Base-by-base conservation (phyloP, 2,888 invertebrate genomes). In the Periphyllus acericola region DNA sequence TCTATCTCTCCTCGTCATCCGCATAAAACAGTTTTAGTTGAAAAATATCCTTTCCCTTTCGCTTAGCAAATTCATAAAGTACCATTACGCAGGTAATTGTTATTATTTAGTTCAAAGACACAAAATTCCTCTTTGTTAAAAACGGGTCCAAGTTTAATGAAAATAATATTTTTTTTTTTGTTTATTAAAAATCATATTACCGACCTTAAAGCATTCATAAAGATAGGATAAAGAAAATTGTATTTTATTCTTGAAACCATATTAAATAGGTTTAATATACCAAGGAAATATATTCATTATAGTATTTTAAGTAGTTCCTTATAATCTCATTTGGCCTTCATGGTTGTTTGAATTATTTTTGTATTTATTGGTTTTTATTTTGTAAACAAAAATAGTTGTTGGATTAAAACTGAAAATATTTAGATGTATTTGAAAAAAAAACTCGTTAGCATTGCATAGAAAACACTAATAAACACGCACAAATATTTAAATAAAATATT, bases 1-100 rank as follows among this genome's bases (percentile, higher is more conserved):
- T 72, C 40, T 87, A 60, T 75, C 55, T 74, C 36, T 75, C 66
- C 40, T 76, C 21, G 25, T 75, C 66, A 21, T 84, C 75, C 40
- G 29, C 66, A 74, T 55, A 36, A 74, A 74, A 75, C 29, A 14
- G 21, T 76, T 66, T 40, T 40, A 40, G 21, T 83, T 32, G 19
- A 81, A 71, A 8, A 8, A 32, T 68, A 79, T 85, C 85, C 85
- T 85, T 85, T 85, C 85, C 78, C 85, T 85, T 85, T 85, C 71
- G 40, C 78, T 36, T 21, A n/a, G 17, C 75, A 21, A 32, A 25
- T 76, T 60, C 40, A 60, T 66, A 36, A n/a, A 40, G 19, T 66
- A 80, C 3, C 19, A 80, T 21, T 29, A 60, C 14, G 14, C 46
- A 25, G 52, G 34, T 74, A 83, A 83, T 83, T 40, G 6, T 83